These are phyloP conservation scores for Syngnathus scovelli DNA, from an alignment of 2,113 vertebrate genomes.

Conservation along the genomic window DNA sequence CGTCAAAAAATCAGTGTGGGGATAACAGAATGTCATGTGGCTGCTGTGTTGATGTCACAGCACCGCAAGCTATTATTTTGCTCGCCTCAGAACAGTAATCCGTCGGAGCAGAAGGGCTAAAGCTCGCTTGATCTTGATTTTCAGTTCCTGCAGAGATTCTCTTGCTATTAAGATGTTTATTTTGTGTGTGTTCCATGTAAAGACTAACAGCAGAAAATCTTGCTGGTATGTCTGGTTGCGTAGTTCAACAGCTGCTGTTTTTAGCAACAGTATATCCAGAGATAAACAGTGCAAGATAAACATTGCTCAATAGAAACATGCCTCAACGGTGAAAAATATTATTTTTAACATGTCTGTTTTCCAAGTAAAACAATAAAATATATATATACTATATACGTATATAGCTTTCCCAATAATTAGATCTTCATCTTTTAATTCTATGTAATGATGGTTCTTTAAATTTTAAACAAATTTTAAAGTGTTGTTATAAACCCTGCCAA, in stretches of 20 bases:
- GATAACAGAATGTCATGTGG: slow-evolving; percentile 8
- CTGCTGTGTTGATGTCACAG: not conserved
- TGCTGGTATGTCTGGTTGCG: not conserved
- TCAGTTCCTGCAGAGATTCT: not conserved
- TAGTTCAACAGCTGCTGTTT: slow-evolving; percentile 26
- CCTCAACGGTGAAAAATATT: not conserved
- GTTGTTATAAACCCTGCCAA: not conserved
- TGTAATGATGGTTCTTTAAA: not conserved
- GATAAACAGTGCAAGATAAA: slow-evolving; percentile 10
- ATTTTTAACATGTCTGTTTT: not conserved
- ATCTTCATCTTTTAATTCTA: not conserved
- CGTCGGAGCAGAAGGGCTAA: no score
- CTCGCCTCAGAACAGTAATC: not conserved
- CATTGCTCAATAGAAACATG: not conserved
- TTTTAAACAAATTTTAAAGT: not conserved
- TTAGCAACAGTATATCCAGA: slow-evolving; percentile 31
- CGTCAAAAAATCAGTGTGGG: slow-evolving; percentile 28
- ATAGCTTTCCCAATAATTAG: no score
- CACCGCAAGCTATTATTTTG: not conserved
- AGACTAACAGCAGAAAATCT: slow-evolving; percentile 7
- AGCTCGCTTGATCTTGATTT: no score
- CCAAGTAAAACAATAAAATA: no score
- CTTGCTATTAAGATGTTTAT: slow-evolving; percentile 15
- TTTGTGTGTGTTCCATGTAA: slow-evolving; percentile 16
- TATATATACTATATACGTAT: no score